These are phyloP conservation scores for human (Homo sapiens) DNA, from an alignment of 2,113 vertebrate genomes.

Conservation along the genomic window DNA sequence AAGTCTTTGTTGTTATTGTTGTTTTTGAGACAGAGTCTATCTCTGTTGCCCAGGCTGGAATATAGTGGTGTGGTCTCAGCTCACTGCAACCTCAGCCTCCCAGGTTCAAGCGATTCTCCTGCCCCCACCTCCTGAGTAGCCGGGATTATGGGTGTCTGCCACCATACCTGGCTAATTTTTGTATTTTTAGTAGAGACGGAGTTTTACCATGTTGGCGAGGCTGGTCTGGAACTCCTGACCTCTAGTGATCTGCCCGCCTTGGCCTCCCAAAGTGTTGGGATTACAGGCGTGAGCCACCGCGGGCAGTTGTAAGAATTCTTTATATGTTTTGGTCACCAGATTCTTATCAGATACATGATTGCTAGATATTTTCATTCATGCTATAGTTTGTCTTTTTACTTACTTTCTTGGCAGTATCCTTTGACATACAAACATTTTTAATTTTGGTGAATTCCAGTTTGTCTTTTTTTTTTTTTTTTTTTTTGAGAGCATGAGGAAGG, in stretches of 20 bases:
- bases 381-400: not conserved
- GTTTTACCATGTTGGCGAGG: not conserved
- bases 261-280: not conserved
- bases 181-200: not conserved
- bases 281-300: not conserved
- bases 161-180: not conserved
- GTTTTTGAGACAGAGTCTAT: not conserved
- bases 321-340: not conserved
- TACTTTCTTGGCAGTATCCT: not conserved
- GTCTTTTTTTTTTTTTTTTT: not conserved
- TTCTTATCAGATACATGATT: not conserved
- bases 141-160: not conserved
- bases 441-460: not conserved
- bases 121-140: not conserved
- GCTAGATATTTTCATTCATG: not conserved
- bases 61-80: not conserved
- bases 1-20: not conserved
- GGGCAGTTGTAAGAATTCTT: not conserved
- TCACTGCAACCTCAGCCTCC: not conserved
- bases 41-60: not conserved
- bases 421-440: not conserved
- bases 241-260: not conserved
- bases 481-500: too few species aligned
- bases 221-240: not conserved
- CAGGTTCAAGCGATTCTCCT: not conserved